Evolutionary conservation across 2,888 invertebrate species (phyloP), one percentile per base, ranked within the genome.

Genomic region (Neocrepidodera transversa): DNA sequence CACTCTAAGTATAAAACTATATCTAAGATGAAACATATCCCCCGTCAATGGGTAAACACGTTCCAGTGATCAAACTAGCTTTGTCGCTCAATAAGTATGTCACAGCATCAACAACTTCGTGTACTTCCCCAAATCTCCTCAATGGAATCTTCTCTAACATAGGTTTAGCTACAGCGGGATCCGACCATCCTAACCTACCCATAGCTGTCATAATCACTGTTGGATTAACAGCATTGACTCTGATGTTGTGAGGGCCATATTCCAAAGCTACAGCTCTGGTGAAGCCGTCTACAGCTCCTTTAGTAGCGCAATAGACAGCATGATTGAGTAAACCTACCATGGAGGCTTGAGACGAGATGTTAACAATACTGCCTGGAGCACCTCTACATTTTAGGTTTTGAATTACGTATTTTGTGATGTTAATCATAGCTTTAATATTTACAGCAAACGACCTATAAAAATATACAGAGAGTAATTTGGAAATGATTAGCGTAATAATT

Each of bases 161-260:
- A 0, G 83, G 84, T 1, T 82, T 82, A 0, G 90, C 86, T 73
- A 91, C 92, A 0, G 77, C 81, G 0, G 92, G 90, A 71, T 93
- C 91, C 8, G 88, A 85, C 97, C 97, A 98, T 4, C 80, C 83
- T n/a, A 85, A 78, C 62, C 83, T 84, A 0, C 95, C 95, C 91
- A 97, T 89, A 51, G 89, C 91, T 0, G 97, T 97, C 83, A 95
- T 82, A n/a, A 95, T 90, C 0, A 95, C 95, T 0, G 97, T 97
- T 0, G 97, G 97, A 79, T 96, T 95, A 0, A 97, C 90, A n/a
- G 88, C 84, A 77, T 97, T 97, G 0, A 92, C 90, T 14, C 97
- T 86, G 68, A 97, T 95, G 30, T 87, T 86, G 61, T 89, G 83
- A 0, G 86, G 86, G 0, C 95, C 97, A 17, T 96, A 82, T 80